Percentiles rank a stretch among this genome's conserved stretches.
Evolutionary conservation across 2,113 vertebrate species (phyloP).

Genomic region (Platycercus adscitus): DNA sequence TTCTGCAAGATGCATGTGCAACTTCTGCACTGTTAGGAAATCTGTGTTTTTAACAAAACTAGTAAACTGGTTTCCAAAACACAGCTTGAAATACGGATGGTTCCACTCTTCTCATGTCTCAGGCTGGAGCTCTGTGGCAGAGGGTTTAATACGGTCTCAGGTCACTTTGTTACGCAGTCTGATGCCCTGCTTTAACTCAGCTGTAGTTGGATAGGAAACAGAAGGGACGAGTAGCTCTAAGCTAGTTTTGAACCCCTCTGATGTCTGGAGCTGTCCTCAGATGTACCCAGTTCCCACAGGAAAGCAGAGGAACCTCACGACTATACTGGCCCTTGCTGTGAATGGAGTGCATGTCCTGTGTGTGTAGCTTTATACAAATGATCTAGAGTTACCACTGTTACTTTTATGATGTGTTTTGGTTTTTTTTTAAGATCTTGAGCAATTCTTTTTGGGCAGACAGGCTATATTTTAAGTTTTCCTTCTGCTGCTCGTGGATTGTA

Average conservation of each 20-base stretch:
- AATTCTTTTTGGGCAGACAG: not conserved
- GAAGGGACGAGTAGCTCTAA: not conserved
- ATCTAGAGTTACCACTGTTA: not conserved
- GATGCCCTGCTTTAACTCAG: not conserved
- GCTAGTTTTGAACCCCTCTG: not conserved
- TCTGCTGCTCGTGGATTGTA: not conserved
- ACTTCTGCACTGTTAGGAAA: not conserved
- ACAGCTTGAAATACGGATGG: not conserved
- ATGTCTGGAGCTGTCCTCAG: not conserved
- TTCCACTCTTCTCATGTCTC: not conserved
- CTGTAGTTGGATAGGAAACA: not conserved
- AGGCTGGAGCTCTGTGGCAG: not conserved
- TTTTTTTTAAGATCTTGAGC: not conserved
- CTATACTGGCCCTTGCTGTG: not conserved
- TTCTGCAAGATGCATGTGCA: not conserved
- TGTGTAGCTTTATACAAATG: not conserved
- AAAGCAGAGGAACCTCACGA: not conserved
- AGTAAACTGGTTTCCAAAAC: not conserved
- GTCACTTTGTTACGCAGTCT: not conserved
- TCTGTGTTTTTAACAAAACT: not conserved
- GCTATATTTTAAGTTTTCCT: not conserved
- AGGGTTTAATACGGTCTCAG: not conserved
- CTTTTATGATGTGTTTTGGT: not conserved
- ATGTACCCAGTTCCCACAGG: not conserved
- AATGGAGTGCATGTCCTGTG: not conserved